These are phyloP conservation scores for Notothenia rossii DNA, from an alignment of 2,113 vertebrate species.

Conservation along the genomic window DNA sequence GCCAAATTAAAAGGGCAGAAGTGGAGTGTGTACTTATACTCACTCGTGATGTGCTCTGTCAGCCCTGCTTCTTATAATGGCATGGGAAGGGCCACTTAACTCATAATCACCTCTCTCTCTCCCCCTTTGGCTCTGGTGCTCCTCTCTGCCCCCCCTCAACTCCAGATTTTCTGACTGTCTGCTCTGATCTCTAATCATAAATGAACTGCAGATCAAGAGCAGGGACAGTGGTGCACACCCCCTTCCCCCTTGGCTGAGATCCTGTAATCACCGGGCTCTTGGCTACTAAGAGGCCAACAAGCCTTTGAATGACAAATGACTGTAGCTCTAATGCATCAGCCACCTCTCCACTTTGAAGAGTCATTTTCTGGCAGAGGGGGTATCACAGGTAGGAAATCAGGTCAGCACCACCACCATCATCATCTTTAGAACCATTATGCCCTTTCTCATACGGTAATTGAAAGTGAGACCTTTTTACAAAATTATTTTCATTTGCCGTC, in stretches of 20 bases:
- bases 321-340: constrained; percentile 74
- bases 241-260: constrained; percentile 56
- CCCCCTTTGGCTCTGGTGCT: constrained; percentile 59
- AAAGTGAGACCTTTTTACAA: constrained; percentile 56
- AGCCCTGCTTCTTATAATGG: constrained; percentile 78
- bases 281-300: constrained; percentile 69
- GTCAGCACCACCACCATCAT: constrained; percentile 58
- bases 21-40: constrained; percentile 76
- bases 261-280: constrained; percentile 76
- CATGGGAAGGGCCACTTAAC: constrained; percentile 83
- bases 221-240: constrained; percentile 76
- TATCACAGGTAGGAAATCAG: constrained; percentile 73
- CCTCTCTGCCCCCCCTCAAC: constrained; percentile 23
- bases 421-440: constrained; percentile 59
- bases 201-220: constrained; percentile 77
- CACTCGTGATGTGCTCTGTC: constrained; percentile 76
- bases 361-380: constrained; percentile 65
- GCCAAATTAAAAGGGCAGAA: constrained; percentile 81
- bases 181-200: constrained; percentile 83
- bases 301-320: constrained; percentile 73
- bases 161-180: constrained; percentile 62
- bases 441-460: constrained; percentile 49
- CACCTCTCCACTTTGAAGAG: constrained; percentile 72
- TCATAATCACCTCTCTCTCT: constrained; percentile 80
- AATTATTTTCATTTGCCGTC: constrained; percentile 70